Percentiles rank a stretch among this genome's conserved stretches.
Evolutionary conservation across 2,888 invertebrate genomes (phyloP).

Genomic region (Drosophila lutescens): DNA sequence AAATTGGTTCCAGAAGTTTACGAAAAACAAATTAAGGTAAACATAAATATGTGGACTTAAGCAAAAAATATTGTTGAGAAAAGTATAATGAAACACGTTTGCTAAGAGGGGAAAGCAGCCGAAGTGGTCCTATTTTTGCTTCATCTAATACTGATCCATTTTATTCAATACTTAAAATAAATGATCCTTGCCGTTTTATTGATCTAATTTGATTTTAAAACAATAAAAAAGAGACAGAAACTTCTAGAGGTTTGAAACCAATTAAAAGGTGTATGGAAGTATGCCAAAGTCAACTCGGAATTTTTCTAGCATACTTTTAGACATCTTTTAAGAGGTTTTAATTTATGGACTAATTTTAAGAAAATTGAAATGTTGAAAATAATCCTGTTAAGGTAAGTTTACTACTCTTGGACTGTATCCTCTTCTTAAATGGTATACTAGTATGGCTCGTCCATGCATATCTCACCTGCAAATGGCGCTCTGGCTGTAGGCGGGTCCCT

Average conservation of each 20-base stretch:
- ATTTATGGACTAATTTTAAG: too few relatives aligned
- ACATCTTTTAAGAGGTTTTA: background rate
- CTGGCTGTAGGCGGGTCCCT: slow-evolving; percentile 99
- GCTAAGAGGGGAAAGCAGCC: slow-evolving; percentile 15
- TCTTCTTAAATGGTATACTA: background rate
- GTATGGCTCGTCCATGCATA: slow-evolving; percentile 38
- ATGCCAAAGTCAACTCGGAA: background rate
- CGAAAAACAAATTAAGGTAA: slow-evolving; percentile 57
- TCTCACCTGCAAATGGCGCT: slow-evolving; percentile 99
- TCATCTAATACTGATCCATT: background rate
- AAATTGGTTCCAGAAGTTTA: slow-evolving; percentile 65
- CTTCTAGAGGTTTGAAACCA: background rate
- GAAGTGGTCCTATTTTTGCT: background rate
- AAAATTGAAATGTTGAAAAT: background rate
- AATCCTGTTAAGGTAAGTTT: too few relatives aligned
- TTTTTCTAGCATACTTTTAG: background rate
- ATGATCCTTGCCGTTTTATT: background rate
- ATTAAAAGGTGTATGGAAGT: background rate
- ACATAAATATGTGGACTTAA: slow-evolving; percentile 40
- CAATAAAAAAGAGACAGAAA: too few relatives aligned
- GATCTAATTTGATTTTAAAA: too few relatives aligned
- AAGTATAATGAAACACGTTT: slow-evolving; percentile 32
- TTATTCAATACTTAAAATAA: background rate
- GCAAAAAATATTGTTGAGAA: slow-evolving; percentile 32
- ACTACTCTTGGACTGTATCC: background rate